A percentile compares a stretch with the other conserved stretches of the same genome.
Evolutionary conservation across 2,797 vertebrate species (phyloP).

Genomic region (Pagetopsis macropterus): DNA sequence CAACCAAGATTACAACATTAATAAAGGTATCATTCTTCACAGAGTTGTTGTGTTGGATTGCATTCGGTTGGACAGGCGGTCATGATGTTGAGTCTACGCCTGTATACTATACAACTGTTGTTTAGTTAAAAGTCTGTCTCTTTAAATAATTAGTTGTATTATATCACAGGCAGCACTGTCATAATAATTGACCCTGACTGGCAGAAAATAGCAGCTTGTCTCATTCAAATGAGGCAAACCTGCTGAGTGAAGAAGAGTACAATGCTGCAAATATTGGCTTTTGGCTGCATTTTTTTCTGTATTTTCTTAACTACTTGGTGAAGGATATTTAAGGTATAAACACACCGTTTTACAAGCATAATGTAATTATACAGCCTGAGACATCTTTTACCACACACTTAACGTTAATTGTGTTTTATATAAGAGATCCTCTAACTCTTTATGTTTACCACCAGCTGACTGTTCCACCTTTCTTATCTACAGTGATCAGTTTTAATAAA

Average conservation of each 20-base stretch:
- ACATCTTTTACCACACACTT: background rate
- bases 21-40: slow-evolving; percentile 1
- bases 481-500: slow-evolving; percentile 43
- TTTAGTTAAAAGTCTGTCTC: slow-evolving; percentile 27
- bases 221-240: slow-evolving; percentile 49
- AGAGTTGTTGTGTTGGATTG: background rate
- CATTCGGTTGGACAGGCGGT: slow-evolving; percentile 15
- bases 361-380: background rate
- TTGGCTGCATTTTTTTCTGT: slow-evolving; percentile 17
- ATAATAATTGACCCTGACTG: slow-evolving; percentile 37
- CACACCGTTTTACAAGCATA: background rate
- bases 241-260: slow-evolving; percentile 23
- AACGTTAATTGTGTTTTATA: slow-evolving; percentile 14
- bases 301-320: slow-evolving; percentile 9
- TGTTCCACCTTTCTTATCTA: slow-evolving; percentile 18
- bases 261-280: background rate
- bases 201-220: slow-evolving; percentile 31
- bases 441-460: slow-evolving; percentile 13
- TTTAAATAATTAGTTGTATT: slow-evolving; percentile 13
- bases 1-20: background rate
- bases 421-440: slow-evolving; percentile 14
- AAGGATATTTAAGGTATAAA: background rate
- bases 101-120: slow-evolving; percentile 1
- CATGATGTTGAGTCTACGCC: slow-evolving; percentile 3
- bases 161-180: slow-evolving; percentile 19